Evolutionary conservation across 1,140 invertebrate species (phyloP).

Genomic region (Atta colombica): DNA sequence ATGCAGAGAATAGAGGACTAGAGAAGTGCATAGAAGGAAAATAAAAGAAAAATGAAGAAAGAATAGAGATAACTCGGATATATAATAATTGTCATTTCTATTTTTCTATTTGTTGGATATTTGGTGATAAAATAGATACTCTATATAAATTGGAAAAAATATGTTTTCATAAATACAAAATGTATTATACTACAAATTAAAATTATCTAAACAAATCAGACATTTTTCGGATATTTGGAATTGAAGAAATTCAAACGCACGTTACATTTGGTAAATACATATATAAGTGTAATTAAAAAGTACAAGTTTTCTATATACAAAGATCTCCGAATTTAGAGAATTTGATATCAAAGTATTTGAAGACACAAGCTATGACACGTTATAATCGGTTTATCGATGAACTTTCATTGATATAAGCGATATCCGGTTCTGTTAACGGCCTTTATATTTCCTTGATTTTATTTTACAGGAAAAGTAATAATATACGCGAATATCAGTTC

Average conservation of each 20-base stretch:
- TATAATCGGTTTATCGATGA: slow-evolving; percentile 45
- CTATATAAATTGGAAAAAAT: not conserved
- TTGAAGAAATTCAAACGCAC: not conserved
- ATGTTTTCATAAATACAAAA: not conserved
- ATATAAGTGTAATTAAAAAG: not conserved
- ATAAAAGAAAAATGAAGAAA: not conserved
- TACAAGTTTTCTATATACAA: not conserved
- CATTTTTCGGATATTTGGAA: not conserved
- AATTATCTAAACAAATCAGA: not conserved
- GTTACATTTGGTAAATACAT: not conserved
- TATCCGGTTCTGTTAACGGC: slow-evolving; percentile 8
- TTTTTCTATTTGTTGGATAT: not conserved
- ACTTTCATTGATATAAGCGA: slow-evolving; percentile 1
- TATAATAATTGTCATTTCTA: not conserved
- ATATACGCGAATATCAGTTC: slow-evolving; percentile 40
- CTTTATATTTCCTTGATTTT: slow-evolving; percentile 19
- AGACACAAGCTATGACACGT: slow-evolving; percentile 24
- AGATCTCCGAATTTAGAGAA: not conserved
- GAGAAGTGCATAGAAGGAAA: not conserved
- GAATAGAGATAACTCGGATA: not conserved
- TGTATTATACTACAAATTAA: not conserved
- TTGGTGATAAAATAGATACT: not conserved
- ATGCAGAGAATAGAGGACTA: not conserved
- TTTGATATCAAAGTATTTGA: not conserved
- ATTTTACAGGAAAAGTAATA: slow-evolving; percentile 37